Conservation (phyloP, 2,888 invertebrate genomes). For the Lymantria dispar region DNA sequence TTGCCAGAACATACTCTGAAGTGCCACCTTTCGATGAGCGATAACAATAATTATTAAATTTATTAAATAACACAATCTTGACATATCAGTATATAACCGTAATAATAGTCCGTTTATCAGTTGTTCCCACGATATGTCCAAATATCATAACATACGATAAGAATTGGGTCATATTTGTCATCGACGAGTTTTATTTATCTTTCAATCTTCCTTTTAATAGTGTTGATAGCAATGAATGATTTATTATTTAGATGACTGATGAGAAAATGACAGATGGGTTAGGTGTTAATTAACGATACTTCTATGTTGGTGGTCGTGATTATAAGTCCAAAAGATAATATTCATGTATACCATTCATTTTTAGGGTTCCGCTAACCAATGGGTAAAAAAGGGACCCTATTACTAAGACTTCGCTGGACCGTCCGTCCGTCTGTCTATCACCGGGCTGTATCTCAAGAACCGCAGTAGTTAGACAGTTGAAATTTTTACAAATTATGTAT, state of each 20-base stretch:
- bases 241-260: background rate
- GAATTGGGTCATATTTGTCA: slow-evolving; percentile 15
- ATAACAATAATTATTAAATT: background rate
- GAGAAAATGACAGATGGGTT: background rate
- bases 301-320: background rate
- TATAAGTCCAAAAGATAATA: too few species aligned
- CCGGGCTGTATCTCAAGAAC: too few species aligned
- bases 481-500: too few species aligned
- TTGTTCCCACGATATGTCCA: slow-evolving; percentile 25
- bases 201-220: slow-evolving; percentile 7
- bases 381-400: too few species aligned
- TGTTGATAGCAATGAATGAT: slow-evolving; percentile 10
- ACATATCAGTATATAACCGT: background rate
- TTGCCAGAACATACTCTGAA: too few species aligned
- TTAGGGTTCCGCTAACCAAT: too few species aligned
- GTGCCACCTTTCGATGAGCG: too few species aligned
- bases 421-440: too few species aligned
- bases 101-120: slow-evolving; percentile 10
- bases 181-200: slow-evolving; percentile 16
- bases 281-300: background rate
- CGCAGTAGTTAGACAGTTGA: too few species aligned
- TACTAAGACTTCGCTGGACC: too few species aligned
- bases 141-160: slow-evolving; percentile 29
- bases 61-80: slow-evolving; percentile 1
- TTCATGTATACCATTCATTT: too few species aligned